A percentile compares a stretch with the other conserved stretches of the same genome.
Evolutionary conservation across 2,113 vertebrate genomes (phyloP).

Genomic region (Neodon shergylaensis): DNA sequence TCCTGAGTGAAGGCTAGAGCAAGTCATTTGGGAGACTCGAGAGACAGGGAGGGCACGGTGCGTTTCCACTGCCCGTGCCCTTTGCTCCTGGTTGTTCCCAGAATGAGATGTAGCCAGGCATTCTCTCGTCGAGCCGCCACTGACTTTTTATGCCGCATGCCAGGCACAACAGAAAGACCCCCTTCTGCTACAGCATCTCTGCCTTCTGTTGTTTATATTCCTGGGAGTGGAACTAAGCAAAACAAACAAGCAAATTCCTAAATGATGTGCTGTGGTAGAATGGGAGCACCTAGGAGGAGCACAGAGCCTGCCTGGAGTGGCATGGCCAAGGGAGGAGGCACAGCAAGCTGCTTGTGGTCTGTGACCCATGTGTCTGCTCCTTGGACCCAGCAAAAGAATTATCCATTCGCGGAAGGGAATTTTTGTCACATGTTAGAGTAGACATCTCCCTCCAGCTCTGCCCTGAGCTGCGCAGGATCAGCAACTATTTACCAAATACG

Average conservation of each 20-base stretch:
- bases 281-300: background rate
- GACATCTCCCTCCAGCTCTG: background rate
- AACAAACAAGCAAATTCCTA: background rate
- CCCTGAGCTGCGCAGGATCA: background rate
- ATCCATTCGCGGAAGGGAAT: background rate
- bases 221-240: background rate
- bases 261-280: background rate
- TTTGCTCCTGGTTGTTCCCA: background rate
- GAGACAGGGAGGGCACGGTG: background rate
- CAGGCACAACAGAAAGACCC: background rate
- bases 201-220: background rate
- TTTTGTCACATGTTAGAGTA: background rate
- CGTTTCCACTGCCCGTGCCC: background rate
- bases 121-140: background rate
- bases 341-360: background rate
- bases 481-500: constrained; percentile 5
- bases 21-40: background rate
- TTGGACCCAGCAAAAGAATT: background rate
- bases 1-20: background rate
- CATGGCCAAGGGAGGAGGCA: background rate
- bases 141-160: too few relatives aligned
- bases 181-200: background rate
- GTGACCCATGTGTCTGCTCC: background rate
- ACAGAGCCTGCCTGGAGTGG: background rate
- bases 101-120: background rate